Conservation (phyloP, 2,797 vertebrate genomes). For the Lophotriccus pileatus region DNA sequence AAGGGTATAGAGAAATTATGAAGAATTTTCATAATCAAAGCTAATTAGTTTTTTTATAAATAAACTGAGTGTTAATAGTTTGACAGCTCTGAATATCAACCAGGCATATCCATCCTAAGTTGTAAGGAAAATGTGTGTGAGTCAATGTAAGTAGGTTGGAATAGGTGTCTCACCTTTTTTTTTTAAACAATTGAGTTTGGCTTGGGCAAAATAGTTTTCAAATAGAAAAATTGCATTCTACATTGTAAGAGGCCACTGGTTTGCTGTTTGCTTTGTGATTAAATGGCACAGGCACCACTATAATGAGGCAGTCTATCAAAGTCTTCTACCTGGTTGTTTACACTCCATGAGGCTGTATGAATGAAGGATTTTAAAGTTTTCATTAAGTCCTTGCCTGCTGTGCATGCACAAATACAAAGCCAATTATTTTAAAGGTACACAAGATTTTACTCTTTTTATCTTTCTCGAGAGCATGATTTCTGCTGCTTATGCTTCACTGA, state of each 20-base stretch:
- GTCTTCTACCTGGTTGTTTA: conserved; percentile 56
- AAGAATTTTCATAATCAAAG: background rate
- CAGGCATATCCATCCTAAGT: background rate
- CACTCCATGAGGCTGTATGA: conserved; percentile 32
- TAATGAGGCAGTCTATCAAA: conserved; percentile 62
- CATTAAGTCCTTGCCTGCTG: conserved; percentile 55
- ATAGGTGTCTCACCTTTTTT: background rate
- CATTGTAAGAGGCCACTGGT: conserved; percentile 11
- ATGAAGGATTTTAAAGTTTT: conserved; percentile 56
- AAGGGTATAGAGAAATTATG: background rate
- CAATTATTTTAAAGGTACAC: conserved; percentile 61
- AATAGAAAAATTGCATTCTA: conserved; percentile 39
- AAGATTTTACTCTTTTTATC: conserved; percentile 25
- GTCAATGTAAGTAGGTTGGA: background rate
- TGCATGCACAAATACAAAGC: conserved; percentile 48
- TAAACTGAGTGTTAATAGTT: background rate
- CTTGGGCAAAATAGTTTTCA: conserved; percentile 13
- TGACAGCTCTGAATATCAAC: background rate
- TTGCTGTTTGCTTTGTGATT: conserved; percentile 17
- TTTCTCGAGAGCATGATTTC: conserved; percentile 18
- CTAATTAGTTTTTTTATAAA: background rate
- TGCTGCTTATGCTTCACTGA: conserved; percentile 29
- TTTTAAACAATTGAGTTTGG: background rate
- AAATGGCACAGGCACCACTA: conserved; percentile 17
- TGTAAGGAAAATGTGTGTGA: background rate